Evolutionary conservation across 2,797 vertebrate genomes (phyloP).

Genomic region (Argya squamiceps): DNA sequence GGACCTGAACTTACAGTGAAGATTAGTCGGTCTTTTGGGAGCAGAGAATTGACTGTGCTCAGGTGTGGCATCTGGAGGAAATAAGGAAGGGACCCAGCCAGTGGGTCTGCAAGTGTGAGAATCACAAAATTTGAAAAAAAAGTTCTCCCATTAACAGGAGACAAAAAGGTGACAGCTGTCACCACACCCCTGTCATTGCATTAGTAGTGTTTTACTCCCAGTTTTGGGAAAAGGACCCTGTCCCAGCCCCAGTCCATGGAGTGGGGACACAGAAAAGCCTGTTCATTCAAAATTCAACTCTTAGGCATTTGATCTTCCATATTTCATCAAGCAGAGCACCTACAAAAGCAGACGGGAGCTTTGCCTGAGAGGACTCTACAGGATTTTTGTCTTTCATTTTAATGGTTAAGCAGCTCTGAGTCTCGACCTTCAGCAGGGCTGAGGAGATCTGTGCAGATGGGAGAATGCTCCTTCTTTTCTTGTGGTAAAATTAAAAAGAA

Average conservation of each 20-base stretch:
- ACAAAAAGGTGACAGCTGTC: background rate
- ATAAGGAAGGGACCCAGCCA: background rate
- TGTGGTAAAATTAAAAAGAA: constrained; percentile 51
- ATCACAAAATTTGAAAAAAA: background rate
- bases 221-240: background rate
- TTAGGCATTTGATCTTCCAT: background rate
- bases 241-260: background rate
- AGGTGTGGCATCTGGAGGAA: background rate
- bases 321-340: background rate
- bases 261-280: background rate
- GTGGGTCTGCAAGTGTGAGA: background rate
- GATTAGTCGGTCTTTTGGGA: background rate
- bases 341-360: accelerated
- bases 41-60: background rate
- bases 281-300: background rate
- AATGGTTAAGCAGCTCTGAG: background rate
- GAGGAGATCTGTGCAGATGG: background rate
- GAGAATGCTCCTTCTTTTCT: constrained; percentile 44
- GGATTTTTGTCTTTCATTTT: constrained; percentile 3
- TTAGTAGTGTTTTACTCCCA: background rate
- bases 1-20: background rate
- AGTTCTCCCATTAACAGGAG: background rate
- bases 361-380: background rate
- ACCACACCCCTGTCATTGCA: accelerated
- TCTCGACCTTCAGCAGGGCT: background rate